Conservation (phyloP, 1,140 invertebrate genomes). For the Lordiphosa clarofinis region DNA sequence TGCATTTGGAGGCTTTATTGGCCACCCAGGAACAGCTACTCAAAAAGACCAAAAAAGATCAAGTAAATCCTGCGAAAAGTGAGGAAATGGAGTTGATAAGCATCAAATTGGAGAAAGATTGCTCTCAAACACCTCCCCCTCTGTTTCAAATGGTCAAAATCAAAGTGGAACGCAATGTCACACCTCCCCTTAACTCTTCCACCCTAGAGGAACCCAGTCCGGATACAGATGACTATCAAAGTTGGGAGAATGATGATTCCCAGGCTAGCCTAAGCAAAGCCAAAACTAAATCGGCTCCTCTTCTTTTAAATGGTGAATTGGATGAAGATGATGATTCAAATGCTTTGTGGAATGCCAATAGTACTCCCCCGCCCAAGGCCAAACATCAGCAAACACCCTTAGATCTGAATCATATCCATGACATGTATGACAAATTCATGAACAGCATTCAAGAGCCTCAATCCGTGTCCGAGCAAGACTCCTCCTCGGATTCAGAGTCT, state of each 20-base stretch:
- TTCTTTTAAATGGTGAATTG: conserved; percentile 22
- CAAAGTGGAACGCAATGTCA: conserved; percentile 43
- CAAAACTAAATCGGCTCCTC: not conserved
- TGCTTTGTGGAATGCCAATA: conserved; percentile 60
- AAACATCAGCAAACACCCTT: conserved; percentile 5
- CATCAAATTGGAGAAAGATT: conserved; percentile 46
- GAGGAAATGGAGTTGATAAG: conserved; percentile 14
- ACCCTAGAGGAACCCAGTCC: conserved; percentile 50
- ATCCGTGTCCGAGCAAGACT: conserved; percentile 9
- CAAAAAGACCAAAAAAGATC: conserved; percentile 43
- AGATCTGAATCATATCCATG: conserved; percentile 26
- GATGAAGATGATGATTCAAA: conserved; percentile 57
- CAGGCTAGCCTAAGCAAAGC: conserved; percentile 29
- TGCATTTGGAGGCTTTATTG: conserved; percentile 48
- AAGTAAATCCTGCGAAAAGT: conserved; percentile 53
- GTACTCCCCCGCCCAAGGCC: conserved; percentile 53
- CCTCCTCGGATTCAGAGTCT: too few species aligned
- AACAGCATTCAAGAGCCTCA: too few species aligned
- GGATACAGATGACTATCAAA: conserved; percentile 76
- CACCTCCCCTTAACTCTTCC: conserved; percentile 22
- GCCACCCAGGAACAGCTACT: conserved; percentile 47
- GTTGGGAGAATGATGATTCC: conserved; percentile 76
- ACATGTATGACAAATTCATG: conserved; percentile 74
- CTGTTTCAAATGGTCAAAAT: conserved; percentile 20
- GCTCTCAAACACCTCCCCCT: conserved; percentile 33